Conservation (phyloP, 1,140 invertebrate species). For the Glomeris maerens region DNA sequence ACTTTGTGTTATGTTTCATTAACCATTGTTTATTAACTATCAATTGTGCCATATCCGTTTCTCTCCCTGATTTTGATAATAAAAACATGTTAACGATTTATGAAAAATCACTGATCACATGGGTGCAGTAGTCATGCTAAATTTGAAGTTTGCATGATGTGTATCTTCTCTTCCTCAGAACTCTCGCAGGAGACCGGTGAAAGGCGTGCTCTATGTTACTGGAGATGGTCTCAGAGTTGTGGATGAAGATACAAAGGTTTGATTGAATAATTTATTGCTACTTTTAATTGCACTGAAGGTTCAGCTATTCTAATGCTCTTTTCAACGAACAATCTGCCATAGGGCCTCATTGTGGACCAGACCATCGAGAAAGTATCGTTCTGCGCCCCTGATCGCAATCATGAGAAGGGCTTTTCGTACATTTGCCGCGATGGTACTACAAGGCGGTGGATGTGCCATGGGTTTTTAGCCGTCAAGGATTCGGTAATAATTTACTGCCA, state of each 20-base stretch:
- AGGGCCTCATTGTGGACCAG: conserved; percentile 95
- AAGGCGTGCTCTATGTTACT: conserved; percentile 85
- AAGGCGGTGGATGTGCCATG: conserved; percentile 98
- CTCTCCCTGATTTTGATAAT: too few relatives aligned
- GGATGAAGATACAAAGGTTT: conserved; percentile 89
- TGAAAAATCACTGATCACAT: neutral
- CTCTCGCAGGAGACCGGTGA: conserved; percentile 67
- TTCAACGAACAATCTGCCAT: too few relatives aligned
- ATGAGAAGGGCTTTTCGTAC: conserved; percentile 93
- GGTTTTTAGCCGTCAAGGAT: conserved; percentile 90
- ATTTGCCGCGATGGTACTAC: conserved; percentile 72
- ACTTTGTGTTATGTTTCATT: too few relatives aligned
- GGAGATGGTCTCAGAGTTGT: conserved; percentile 94
- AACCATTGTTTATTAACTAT: too few relatives aligned
- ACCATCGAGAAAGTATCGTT: conserved; percentile 99
- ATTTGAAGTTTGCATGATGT: neutral
- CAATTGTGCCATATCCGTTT: too few relatives aligned
- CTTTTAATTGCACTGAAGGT: too few relatives aligned
- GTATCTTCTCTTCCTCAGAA: conserved; percentile 43
- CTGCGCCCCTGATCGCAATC: conserved; percentile 96
- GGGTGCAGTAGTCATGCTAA: neutral
- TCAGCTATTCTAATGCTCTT: too few relatives aligned
- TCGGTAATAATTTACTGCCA: conserved; percentile 44
- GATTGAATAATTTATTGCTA: too few relatives aligned
- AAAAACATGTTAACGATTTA: too few relatives aligned